Base-by-base conservation (phyloP, 2,797 vertebrate species). In the Crocodylus rhombifer region DNA sequence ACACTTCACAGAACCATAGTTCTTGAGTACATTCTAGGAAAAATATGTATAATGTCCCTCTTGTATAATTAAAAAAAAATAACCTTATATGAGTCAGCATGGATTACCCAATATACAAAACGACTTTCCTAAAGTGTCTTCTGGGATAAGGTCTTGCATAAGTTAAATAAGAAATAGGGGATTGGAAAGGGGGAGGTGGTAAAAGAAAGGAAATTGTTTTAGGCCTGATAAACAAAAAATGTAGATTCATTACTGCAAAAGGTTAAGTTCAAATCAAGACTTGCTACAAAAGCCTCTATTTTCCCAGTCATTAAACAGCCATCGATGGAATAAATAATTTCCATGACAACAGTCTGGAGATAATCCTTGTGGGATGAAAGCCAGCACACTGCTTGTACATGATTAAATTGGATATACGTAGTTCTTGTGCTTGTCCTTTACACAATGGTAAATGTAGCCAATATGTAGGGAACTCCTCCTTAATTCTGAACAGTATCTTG, bases 161-260 rank as follows among this genome's bases (percentile, higher is more conserved):
- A 80, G 15, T 12, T 15, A 0, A 85, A 67, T 63, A 81, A 86
- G 85, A 92, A 82, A 65, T 2, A 90, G 3, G 3, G 10, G 13
- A 82, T 81, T 0, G 83, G 26, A 64, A 87, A 86, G 89, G 67
- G 4, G 55, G 56, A 77, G 26, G n/a, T 75, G 5, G 15, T 57
- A 20, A 55, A 86, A 84, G 86, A 51, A 14, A 91, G 3, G 20
- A 3, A 89, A 86, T 77, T 89, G 36, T 26, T 88, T 78, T 26
- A 88, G 71, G 88, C 80, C 2, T 82, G 80, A 88, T 57, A 91
- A 80, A 90, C 81, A 78, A 77, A 93, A 64, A 14, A 69, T 69
- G 56, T 25, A 55, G 42, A 79, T 77, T 88, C 73, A 84, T 9
- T 61, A 71, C 63, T 88, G 30, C 30, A 93, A 67, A 84, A 87